phyloP scores from a whole-genome alignment of 2,888 invertebrate species.

The Papilio demoleus region DNA sequence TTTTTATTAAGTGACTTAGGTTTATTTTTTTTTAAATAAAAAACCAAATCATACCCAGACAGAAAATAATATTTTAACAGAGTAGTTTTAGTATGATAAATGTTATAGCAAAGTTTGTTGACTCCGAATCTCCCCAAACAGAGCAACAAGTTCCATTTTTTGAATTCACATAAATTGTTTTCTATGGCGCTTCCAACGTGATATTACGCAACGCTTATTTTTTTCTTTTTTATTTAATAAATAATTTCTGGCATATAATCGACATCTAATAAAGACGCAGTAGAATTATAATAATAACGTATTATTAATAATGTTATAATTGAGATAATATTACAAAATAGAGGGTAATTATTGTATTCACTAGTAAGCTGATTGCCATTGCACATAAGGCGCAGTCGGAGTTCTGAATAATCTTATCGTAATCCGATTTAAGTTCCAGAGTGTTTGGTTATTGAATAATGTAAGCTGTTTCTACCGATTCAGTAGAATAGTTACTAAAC shows the following conservation, averaged over 20 bases:
- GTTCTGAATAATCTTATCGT: background rate
- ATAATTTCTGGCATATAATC: background rate
- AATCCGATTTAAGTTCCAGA: conserved; percentile 1
- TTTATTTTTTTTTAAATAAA: too few relatives aligned
- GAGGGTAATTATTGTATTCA: too few relatives aligned
- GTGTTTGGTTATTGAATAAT: too few relatives aligned
- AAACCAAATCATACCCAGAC: too few relatives aligned
- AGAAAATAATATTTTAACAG: too few relatives aligned
- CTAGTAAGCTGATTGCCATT: background rate
- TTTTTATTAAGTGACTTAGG: too few relatives aligned
- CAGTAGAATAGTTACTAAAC: too few relatives aligned
- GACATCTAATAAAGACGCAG: background rate
- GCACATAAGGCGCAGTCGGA: background rate
- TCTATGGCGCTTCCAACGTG: background rate
- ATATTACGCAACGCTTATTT: background rate
- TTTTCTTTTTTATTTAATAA: background rate
- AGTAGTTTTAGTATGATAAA: background rate
- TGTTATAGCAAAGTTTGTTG: background rate
- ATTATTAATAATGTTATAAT: too few relatives aligned
- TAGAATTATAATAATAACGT: background rate
- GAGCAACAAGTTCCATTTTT: background rate
- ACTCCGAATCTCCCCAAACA: background rate
- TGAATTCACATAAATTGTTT: background rate
- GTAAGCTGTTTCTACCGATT: too few relatives aligned
- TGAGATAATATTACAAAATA: too few relatives aligned